Evolutionary conservation across 2,888 invertebrate genomes (phyloP), one percentile per base, ranked within the genome.

Genomic region (Lissocephala sabroskyi): DNA sequence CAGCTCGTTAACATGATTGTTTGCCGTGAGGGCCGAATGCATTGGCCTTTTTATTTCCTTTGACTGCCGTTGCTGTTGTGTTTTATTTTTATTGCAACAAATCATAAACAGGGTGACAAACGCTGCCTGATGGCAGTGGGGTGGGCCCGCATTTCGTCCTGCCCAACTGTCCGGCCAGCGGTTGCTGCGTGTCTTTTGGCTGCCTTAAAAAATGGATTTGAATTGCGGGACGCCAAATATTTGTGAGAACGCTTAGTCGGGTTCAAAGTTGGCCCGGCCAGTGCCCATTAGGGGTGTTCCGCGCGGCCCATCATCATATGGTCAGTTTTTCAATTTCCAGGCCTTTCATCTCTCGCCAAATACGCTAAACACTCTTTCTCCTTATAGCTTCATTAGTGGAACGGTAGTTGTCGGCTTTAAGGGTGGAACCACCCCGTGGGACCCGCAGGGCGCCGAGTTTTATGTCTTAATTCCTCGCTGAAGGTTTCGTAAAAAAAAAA

Each of bases 1-100:
- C 61, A 47, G 73, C 77, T 71, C 75, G 71, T 71, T 71, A 77
- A 68, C 78, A 71, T 66, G 71, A 66, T 71, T 70, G 63, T 59
- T 39, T 51, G 49, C 48, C 44, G 58, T 54, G n/a, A 65, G 48
- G 46, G 39, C 37, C 45, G 60, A 57, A 62, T 59, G 65, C 57
- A 73, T 70, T 65, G 67, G 52, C 48, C 60, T 65, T 74, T 59
- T 57, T 19, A 23, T 57, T 45, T 43, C 23, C 19, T n/a, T 41
- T 18, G 35, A 28, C 37, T 37, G 29, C 10, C 19, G 36, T 49
- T 35, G 23, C 14, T 49, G 39, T 16, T 32, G 26, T 42, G 3
- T 33, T 18, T 28, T 30, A n/a, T 30, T 46, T n/a, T 43, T 36
- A 36, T n/a, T 3, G 30, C 30, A 3, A 11, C n/a, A n/a, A n/a